Evolutionary conservation across 37 sponge, comb jelly and placozoan species (phyloP).

Genomic region (Agelas oroides): DNA sequence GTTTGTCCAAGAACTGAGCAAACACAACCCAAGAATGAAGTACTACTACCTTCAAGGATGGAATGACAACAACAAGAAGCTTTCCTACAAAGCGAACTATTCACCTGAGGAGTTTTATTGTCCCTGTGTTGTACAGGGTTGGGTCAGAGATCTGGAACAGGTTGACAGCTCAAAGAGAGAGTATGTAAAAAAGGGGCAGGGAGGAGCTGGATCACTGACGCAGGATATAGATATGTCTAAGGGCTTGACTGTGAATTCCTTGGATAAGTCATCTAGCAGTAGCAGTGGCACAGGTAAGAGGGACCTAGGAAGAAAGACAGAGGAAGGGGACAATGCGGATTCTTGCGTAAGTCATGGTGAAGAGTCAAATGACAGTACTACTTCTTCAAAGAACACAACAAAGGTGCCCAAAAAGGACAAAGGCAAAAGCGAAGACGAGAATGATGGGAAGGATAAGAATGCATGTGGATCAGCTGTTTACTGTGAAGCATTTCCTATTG

Average conservation of each 20-base stretch:
- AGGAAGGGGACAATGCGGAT: neutral
- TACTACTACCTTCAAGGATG: constrained; percentile 94
- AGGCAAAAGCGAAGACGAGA: too few relatives aligned
- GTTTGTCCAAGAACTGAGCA: constrained; percentile 53
- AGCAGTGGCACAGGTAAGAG: neutral
- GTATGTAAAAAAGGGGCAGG: neutral
- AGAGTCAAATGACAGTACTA: neutral
- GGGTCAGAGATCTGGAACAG: constrained; percentile 66
- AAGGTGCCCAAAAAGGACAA: neutral
- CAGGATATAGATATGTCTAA: neutral
- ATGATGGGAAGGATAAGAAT: neutral
- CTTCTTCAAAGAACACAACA: neutral
- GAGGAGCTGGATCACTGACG: neutral
- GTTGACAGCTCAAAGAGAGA: constrained; percentile 45
- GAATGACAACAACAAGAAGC: constrained; percentile 83
- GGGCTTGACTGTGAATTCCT: neutral
- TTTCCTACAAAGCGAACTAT: constrained; percentile 91
- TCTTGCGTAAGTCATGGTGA: neutral
- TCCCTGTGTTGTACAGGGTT: constrained; percentile 70
- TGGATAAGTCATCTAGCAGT: neutral
- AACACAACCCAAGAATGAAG: constrained; percentile 62
- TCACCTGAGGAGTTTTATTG: constrained; percentile 86
- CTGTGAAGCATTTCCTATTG: constrained; percentile 43
- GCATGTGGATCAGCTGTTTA: neutral
- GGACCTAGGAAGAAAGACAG: neutral